Evolutionary conservation across 2,113 vertebrate genomes (phyloP), one percentile per base, ranked within the genome.

Genomic region (Brienomyrus longianalis): DNA sequence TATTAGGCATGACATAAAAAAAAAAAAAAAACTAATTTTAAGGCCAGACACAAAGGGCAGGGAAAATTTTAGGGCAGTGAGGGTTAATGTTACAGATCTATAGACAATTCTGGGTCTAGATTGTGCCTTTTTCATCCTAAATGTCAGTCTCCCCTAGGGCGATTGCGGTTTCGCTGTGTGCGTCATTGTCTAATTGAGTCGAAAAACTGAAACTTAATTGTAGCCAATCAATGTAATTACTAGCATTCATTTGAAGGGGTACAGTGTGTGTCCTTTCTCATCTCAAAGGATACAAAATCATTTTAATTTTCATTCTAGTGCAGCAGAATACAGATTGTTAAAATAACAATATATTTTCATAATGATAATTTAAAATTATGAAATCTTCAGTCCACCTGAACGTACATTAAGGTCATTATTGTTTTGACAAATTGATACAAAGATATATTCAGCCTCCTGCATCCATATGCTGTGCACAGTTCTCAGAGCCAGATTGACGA

Each of bases 171-270:
- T 35, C 43, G 35, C 74, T 43, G 74, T 80, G 74, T 80, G 74
- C 31, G 35, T 80, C 13, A n/a, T 74, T 51, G 48, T 50, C 21
- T 86, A 86, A 86, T 50, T 51, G 45, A 86, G 50, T 51, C 31
- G 31, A 87, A 87, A 54, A 19, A 17, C 50, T 56, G 27, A 87
- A 52, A 87, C 85, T 54, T 52, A 52, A 87, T 54, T 87, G 48
- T 35, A 56, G n/a, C 27, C 54, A 87, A 87, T 87, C 85, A 54
- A 87, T 87, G 51, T 87, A 54, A 87, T 87, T 52, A 52, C 84
- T 31, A 35, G 50, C 85, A 54, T 54, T 19, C 11, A 87, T 54
- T 85, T 86, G 21, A 86, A 86, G 83, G n/a, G 83, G 43, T 50
- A 50, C 39, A 27, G 45, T 84, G 47, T 47, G 47, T 84, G 19